Evolutionary conservation across 1,140 invertebrate genomes (phyloP), one percentile per base, ranked within the genome.

Genomic region (Drosophila orosa): DNA sequence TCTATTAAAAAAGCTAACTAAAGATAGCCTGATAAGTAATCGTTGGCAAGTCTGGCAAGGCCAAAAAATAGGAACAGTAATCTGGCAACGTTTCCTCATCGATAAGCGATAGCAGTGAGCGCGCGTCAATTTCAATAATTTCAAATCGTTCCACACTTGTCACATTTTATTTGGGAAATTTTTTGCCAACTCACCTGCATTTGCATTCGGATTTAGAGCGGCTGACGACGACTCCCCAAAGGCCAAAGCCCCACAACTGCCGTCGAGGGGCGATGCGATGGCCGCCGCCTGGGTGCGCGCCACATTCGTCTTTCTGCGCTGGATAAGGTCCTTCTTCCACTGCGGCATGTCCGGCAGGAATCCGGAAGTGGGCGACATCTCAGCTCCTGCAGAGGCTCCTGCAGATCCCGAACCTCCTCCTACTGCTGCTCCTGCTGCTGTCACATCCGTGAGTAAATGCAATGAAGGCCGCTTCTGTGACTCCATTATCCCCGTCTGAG

Each of bases 261-360:
- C 52, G 47, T 73, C 59, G 39, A 65, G 68, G 25, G 75, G 67
- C 24, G 80, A 79, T 55, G 50, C 33, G 35, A 68, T 66, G 45
- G 61, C 39, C 19, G 71, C 62, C 25, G 75, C 83, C 33, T 85
- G 85, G 31, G 87, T 73, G 77, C 92, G 85, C 63, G 92, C 81
- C 66, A 92, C 74, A 89, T 84, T 93, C 69, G 84, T 93, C 92
- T 84, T 92, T 33, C 95, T 94, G 54, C 95, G 93, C 90, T 95
- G 94, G 78, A 96, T 95, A 76, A 96, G 92, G 90, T 96, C 95
- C 69, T 94, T 93, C 87, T 96, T 96, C 95, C 95, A 96, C 91
- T 95, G 95, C 35, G 95, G 95, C 85, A 95, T 91, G 47, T 91
- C 90, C 59, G 90, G 90, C 72, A 91, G 76, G 56, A 91, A 89